Evolutionary conservation across 1,140 invertebrate species (phyloP).

Genomic region (Nasonia longicornis): DNA sequence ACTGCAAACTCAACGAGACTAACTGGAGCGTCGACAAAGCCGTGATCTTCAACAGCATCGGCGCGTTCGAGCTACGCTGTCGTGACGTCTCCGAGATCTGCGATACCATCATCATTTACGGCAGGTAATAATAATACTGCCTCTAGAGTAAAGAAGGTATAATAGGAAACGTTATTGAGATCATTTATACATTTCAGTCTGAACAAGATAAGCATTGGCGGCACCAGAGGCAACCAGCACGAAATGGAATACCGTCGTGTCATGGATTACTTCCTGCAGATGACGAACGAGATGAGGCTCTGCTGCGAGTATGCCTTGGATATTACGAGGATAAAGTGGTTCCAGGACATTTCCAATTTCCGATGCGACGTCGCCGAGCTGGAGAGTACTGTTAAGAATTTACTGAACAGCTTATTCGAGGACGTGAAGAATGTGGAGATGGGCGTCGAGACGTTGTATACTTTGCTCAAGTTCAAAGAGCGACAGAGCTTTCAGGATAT

Average conservation of each 20-base stretch:
- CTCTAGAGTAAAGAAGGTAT: neutral
- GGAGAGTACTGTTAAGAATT: slow-evolving; percentile 75
- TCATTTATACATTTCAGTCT: slow-evolving; percentile 15
- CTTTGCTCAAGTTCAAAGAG: slow-evolving; percentile 78
- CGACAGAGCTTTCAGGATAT: slow-evolving; percentile 73
- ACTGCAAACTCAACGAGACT: slow-evolving; percentile 58
- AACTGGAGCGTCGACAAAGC: slow-evolving; percentile 80
- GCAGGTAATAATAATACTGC: slow-evolving; percentile 66
- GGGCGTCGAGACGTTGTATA: slow-evolving; percentile 77
- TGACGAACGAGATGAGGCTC: slow-evolving; percentile 71
- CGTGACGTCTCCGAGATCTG: slow-evolving; percentile 88
- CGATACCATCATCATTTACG: slow-evolving; percentile 79
- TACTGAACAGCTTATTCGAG: slow-evolving; percentile 78
- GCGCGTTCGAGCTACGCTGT: slow-evolving; percentile 87
- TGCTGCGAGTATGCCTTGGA: slow-evolving; percentile 76
- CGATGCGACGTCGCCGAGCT: slow-evolving; percentile 73
- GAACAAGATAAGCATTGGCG: slow-evolving; percentile 70
- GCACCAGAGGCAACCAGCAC: slow-evolving; percentile 79
- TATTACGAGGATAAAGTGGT: slow-evolving; percentile 79
- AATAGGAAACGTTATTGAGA: neutral
- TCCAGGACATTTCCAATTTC: slow-evolving; percentile 79
- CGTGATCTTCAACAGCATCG: slow-evolving; percentile 86
- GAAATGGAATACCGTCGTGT: slow-evolving; percentile 78
- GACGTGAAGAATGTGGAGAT: slow-evolving; percentile 78
- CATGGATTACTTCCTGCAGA: slow-evolving; percentile 48